Base-by-base conservation (phyloP, 1,140 invertebrate genomes). In the Lepidotrigona ventralis region DNA sequence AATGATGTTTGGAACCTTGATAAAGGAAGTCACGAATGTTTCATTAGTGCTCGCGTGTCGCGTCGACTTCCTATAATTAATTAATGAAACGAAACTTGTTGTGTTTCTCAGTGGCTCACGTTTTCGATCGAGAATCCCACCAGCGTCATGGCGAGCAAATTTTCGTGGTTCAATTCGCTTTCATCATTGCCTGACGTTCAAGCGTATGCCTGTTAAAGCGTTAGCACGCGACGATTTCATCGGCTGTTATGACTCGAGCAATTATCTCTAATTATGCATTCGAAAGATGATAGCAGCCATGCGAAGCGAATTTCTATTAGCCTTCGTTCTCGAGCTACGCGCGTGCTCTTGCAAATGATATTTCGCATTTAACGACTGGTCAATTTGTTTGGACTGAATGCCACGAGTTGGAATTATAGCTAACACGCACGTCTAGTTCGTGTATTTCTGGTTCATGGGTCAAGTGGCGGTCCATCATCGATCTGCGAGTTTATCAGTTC, bases 21-120 rank as follows among this genome's bases (percentile, higher is more conserved):
- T 8, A 46, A 46, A 46, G 39, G 39, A 46, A 60, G 73, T 39
- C 8, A 56, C 56, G n/a, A 11, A 17, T 3, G 11, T 51, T 29
- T 26, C 56, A 15, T 63, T 46, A 15, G 39, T 14, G 81, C 26
- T 82, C 75, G 64, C 69, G 70, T 79, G 84, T 66, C 17, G 68
- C 53, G 56, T 64, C 54, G 23, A 69, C 19, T 73, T 73, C 53
- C 78, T 58, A n/a, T 84, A 69, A 87, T 86, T 86, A 89, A 89
- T 89, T 86, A 86, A 89, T 69, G 81, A 63, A 46, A 76, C 26
- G 23, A 58, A 56, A 63, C 60, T 17, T n/a, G 69, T 81, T 70
- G 83, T 87, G 80, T 69, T n/a, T n/a, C 63, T 60, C 87, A 80
- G 39, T 75, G 56, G 72, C 82, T 29, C 19, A 1, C 26, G 63